Conservation (phyloP, 1,140 invertebrate species). For the Leptinotarsa defecta region DNA sequence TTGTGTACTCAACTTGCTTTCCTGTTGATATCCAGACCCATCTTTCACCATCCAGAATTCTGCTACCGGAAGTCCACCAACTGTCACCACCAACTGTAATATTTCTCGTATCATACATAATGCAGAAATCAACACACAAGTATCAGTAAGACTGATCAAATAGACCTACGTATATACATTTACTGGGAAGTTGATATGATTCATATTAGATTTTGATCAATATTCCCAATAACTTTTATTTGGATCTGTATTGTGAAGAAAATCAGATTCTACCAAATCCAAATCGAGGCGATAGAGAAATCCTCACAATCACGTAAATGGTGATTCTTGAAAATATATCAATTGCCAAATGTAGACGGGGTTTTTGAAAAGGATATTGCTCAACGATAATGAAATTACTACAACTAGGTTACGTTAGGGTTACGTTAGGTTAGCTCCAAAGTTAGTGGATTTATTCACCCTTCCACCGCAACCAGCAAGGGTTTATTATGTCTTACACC, state of each 20-base stretch:
- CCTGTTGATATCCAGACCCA: conserved; percentile 16
- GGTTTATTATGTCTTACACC: too few relatives aligned
- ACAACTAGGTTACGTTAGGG: too few relatives aligned
- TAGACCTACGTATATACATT: background rate
- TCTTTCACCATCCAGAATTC: background rate
- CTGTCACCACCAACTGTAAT: conserved; percentile 1
- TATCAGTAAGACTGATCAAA: background rate
- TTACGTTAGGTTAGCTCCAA: too few relatives aligned
- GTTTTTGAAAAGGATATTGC: too few relatives aligned
- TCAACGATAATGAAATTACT: too few relatives aligned
- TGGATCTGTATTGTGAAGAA: background rate
- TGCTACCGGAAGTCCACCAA: conserved; percentile 12
- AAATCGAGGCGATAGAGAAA: too few relatives aligned
- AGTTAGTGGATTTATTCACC: too few relatives aligned
- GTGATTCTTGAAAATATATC: too few relatives aligned
- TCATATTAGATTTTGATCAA: background rate
- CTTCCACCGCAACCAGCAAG: too few relatives aligned
- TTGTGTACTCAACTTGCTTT: conserved; percentile 11
- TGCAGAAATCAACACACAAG: background rate
- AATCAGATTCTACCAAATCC: too few relatives aligned
- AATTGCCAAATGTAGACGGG: too few relatives aligned
- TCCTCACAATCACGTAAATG: too few relatives aligned
- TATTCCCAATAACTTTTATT: background rate
- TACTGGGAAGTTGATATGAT: background rate
- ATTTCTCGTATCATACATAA: background rate